Evolutionary conservation across 30 jellyfish, hydroid and myxozoan genomes (phyloP).

Genomic region (Pelagia noctiluca): DNA sequence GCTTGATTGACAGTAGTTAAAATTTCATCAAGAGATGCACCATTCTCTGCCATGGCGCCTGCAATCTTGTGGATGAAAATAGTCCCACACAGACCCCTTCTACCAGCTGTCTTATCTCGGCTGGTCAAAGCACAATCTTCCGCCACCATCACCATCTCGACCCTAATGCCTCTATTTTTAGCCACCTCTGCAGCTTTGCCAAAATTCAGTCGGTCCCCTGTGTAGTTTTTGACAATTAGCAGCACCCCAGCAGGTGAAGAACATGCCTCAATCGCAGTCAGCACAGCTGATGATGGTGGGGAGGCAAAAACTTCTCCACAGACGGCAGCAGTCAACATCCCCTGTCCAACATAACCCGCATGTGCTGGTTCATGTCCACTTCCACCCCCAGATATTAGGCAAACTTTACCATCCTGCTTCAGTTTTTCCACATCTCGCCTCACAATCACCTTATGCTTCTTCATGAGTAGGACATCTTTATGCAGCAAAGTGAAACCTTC

Average conservation of each 20-base stretch:
- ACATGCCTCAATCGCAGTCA: constrained; percentile 88
- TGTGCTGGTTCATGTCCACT: constrained; percentile 99
- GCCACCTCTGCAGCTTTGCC: constrained; percentile 98
- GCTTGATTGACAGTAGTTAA: constrained; percentile 20
- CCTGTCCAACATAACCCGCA: constrained; percentile 93
- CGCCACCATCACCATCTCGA: constrained; percentile 94
- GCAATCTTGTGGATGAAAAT: constrained; percentile 92
- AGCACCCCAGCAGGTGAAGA: constrained; percentile 86
- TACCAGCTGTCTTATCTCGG: constrained; percentile 92
- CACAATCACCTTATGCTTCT: constrained; percentile 67
- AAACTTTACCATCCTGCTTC: constrained; percentile 71
- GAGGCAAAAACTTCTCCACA: constrained; percentile 98
- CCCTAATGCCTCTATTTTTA: constrained; percentile 84
- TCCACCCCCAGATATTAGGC: constrained; percentile 97
- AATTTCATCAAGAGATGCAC: constrained; percentile 78
- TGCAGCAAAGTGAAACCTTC: constrained; percentile 70
- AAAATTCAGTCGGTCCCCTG: constrained; percentile 98
- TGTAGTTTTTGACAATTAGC: constrained; percentile 89
- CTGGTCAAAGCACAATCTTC: constrained; percentile 98
- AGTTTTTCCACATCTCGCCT: constrained; percentile 74
- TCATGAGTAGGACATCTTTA: constrained; percentile 64
- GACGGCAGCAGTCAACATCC: constrained; percentile 97
- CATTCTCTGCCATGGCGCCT: constrained; percentile 98
- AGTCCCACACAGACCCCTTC: constrained; percentile 98
- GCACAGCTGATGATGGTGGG: constrained; percentile 86